Percentiles rank a stretch among this genome's conserved stretches.
Evolutionary conservation across 30 jellyfish, hydroid and myxozoan genomes (phyloP).

Genomic region (Pseudorhiza aurosa): DNA sequence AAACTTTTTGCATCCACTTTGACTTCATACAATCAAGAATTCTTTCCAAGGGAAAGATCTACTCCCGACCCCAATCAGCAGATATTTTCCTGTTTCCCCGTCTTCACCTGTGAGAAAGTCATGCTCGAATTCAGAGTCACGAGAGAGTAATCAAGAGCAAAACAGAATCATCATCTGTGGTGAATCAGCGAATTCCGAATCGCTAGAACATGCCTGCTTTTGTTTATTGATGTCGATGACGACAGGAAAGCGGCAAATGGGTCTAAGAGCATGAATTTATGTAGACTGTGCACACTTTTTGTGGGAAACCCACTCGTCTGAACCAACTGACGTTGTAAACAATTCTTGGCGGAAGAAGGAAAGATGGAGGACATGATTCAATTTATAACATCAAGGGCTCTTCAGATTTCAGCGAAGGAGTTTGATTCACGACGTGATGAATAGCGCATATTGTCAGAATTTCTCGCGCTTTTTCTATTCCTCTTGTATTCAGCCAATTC

Average conservation of each 20-base stretch:
- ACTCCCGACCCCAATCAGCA: no score
- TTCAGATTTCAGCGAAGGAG: no score
- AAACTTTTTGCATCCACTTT: no score
- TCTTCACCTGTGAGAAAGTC: not conserved
- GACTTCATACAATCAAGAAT: no score
- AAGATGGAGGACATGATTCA: no score
- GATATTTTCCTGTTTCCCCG: no score
- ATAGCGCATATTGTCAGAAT: no score
- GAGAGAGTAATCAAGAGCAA: not conserved
- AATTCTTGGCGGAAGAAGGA: not conserved
- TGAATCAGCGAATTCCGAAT: not conserved
- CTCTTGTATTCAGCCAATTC: no score
- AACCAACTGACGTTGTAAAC: conserved; percentile 2
- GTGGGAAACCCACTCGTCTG: conserved; percentile 29
- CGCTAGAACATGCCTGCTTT: conserved; percentile 9
- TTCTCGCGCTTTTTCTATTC: no score
- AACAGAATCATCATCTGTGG: not conserved
- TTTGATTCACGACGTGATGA: no score
- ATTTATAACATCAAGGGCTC: no score
- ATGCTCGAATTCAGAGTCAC: not conserved
- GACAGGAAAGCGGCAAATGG: conserved; percentile 21
- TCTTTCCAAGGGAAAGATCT: no score
- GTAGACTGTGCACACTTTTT: conserved; percentile 16
- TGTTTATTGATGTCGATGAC: conserved; percentile 25
- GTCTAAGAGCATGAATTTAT: conserved; percentile 23